Evolutionary conservation across 1,140 invertebrate species (phyloP).

Genomic region (Temnothorax longispinosus): DNA sequence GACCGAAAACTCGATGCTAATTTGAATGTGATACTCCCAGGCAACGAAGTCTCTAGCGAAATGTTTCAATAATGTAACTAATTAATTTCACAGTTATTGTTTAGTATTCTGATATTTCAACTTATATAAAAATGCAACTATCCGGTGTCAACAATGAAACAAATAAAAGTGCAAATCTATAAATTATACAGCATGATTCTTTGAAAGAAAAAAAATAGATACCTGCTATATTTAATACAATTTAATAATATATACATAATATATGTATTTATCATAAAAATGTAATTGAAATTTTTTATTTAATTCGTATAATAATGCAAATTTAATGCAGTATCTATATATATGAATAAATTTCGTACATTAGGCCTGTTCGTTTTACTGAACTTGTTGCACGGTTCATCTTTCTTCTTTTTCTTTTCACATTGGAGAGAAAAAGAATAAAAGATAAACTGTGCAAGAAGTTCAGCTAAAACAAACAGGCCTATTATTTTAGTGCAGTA

Average conservation of each 20-base stretch:
- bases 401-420: too few relatives aligned
- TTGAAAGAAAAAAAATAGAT: not conserved
- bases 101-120: not conserved
- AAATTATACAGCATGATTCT: not conserved
- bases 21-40: constrained; percentile 71
- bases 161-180: constrained; percentile 1
- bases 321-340: not conserved
- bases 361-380: not conserved
- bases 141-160: not conserved
- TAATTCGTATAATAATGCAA: not conserved
- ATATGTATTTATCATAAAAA: not conserved
- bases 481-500: not conserved
- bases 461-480: too few relatives aligned
- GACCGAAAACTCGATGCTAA: constrained; percentile 76
- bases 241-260: not conserved
- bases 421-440: too few relatives aligned
- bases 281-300: not conserved
- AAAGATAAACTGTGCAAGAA: too few relatives aligned
- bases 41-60: constrained; percentile 62
- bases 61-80: constrained; percentile 5
- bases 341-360: not conserved
- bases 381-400: too few relatives aligned
- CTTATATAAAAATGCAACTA: constrained; percentile 9
- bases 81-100: not conserved
- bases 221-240: not conserved